Conservation (phyloP, 1,140 invertebrate genomes). For the Euura saliciscinereae region DNA sequence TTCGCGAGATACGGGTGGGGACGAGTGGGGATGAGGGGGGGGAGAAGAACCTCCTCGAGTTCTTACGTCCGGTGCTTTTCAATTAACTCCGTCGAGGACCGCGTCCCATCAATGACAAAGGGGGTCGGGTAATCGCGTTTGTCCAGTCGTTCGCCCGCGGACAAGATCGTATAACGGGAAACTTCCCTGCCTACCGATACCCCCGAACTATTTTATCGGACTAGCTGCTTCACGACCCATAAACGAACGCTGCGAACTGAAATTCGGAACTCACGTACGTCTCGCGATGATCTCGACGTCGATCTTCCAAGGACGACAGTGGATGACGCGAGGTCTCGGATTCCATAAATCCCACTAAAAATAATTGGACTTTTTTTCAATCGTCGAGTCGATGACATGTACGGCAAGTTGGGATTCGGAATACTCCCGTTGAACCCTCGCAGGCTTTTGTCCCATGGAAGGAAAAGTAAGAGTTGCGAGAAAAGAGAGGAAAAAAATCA, state of each 20-base stretch:
- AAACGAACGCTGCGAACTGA: background rate
- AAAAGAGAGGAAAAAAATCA: background rate
- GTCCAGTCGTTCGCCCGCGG: constrained; percentile 6
- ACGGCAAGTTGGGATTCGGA: no score
- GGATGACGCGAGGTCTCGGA: background rate
- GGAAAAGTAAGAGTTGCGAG: background rate
- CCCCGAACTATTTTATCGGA: constrained; percentile 11
- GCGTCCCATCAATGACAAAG: background rate
- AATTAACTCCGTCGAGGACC: constrained; percentile 1
- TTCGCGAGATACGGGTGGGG: background rate
- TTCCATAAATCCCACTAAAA: constrained; percentile 12
- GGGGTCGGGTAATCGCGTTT: constrained; percentile 1
- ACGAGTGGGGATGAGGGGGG: no score
- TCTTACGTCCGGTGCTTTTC: constrained; percentile 6
- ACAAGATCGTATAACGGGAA: constrained; percentile 15
- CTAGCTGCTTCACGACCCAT: background rate
- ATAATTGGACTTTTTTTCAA: background rate
- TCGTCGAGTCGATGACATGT: no score
- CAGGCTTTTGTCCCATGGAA: background rate
- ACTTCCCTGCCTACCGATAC: background rate
- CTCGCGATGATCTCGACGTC: no score
- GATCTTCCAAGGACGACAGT: no score
- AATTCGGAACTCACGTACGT: no score
- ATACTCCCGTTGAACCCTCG: no score
- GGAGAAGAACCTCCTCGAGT: background rate